phyloP scores from a whole-genome alignment of 1,140 invertebrate genomes.

The Drosophila nasuta region DNA sequence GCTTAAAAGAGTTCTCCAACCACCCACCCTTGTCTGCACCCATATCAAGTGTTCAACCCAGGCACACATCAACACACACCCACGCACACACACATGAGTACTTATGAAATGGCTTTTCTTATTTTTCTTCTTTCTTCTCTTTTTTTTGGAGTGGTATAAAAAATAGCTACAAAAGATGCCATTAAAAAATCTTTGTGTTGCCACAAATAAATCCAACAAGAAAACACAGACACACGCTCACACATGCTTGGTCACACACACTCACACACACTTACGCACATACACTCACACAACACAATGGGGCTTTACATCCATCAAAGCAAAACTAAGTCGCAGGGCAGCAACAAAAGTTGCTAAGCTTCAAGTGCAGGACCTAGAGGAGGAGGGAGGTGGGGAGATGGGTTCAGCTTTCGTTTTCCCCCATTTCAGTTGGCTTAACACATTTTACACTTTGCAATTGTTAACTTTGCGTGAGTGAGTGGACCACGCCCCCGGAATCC shows the following conservation, averaged over 20 bases:
- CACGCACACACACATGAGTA: conserved; percentile 39
- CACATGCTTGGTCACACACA: conserved; percentile 10
- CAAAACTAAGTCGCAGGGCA: conserved; percentile 79
- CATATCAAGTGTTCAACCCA: conserved; percentile 56
- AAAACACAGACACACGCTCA: conserved; percentile 55
- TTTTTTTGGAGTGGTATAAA: conserved; percentile 55
- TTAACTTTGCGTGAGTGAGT: conserved; percentile 48
- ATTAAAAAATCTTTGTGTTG: conserved; percentile 83
- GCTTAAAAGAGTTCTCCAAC: conserved; percentile 72
- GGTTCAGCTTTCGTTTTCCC: conserved; percentile 26
- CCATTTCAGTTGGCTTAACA: conserved; percentile 81
- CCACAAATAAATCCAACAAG: conserved; percentile 81
- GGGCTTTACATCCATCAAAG: conserved; percentile 80
- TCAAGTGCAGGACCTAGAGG: conserved; percentile 6
- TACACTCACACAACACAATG: conserved; percentile 42
- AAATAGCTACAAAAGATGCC: conserved; percentile 84
- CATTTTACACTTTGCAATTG: conserved; percentile 83
- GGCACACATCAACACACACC: conserved; percentile 23
- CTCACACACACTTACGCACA: conserved; percentile 9
- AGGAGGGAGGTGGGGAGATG: not conserved
- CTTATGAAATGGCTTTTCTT: conserved; percentile 70
- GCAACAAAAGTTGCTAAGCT: conserved; percentile 77
- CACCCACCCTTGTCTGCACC: conserved; percentile 45
- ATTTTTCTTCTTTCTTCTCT: conserved; percentile 4
- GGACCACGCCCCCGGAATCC: conserved; percentile 15